A percentile compares a stretch with the other conserved stretches of the same genome.
Conservation (phyloP, 2,888 invertebrate species). For the Argyresthia goedartella region DNA sequence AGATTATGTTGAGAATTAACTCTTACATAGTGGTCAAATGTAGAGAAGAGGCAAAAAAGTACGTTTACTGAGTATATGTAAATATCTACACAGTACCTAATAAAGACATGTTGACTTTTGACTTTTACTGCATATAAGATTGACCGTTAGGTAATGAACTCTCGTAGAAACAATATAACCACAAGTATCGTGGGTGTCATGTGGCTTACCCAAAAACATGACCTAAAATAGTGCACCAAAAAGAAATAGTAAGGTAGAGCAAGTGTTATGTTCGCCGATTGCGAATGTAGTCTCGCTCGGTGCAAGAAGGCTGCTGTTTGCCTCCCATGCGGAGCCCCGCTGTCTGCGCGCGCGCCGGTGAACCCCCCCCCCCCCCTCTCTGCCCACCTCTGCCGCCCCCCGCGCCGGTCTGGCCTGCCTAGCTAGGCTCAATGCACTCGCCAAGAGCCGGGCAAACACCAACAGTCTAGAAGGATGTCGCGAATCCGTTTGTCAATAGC, state of each 20-base stretch:
- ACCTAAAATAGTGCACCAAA: not conserved
- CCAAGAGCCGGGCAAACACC: not conserved
- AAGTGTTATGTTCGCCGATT: constrained; percentile 52
- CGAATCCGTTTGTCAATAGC: not conserved
- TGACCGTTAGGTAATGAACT: too few species aligned
- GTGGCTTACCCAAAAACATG: not conserved
- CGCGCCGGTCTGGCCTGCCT: constrained; percentile 29
- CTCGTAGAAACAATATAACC: too few species aligned
- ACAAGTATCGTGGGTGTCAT: not conserved
- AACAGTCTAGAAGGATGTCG: constrained; percentile 1
- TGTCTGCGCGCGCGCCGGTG: constrained; percentile 38
- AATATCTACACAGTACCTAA: too few species aligned
- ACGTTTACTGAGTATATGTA: too few species aligned
- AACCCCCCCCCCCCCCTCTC: constrained; percentile 23
- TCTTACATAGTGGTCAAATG: too few species aligned
- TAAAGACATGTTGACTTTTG: too few species aligned
- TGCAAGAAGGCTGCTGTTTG: constrained; percentile 64
- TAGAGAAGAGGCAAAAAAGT: too few species aligned
- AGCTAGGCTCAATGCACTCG: constrained; percentile 17
- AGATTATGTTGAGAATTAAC: too few species aligned
- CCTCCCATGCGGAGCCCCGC: constrained; percentile 71
- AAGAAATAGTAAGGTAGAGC: constrained; percentile 37
- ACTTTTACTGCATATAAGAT: too few species aligned
- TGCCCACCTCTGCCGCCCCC: constrained; percentile 11
- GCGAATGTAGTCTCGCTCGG: constrained; percentile 38